These are phyloP conservation scores for Serranochromis macrocephalus DNA, from an alignment of 2,113 vertebrate genomes.

Conservation along the genomic window DNA sequence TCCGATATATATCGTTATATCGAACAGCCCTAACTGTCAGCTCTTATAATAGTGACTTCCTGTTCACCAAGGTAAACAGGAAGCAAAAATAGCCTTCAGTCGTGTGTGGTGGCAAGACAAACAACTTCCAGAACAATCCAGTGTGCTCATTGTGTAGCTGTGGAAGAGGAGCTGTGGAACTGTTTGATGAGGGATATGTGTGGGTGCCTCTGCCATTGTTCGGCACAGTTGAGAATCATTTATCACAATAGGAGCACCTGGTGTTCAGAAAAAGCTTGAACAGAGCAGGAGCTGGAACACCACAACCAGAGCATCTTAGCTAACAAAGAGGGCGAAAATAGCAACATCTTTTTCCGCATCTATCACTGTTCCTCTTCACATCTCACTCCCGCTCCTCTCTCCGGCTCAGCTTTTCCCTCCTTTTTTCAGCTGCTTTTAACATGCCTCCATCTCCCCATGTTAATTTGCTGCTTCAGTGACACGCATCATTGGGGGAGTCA, in stretches of 20 bases:
- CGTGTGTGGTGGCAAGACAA: conserved; percentile 1
- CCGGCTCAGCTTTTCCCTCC: neutral
- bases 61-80: conserved; percentile 4
- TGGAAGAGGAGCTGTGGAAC: conserved; percentile 27
- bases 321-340: conserved; percentile 49
- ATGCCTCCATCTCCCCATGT: conserved; percentile 66
- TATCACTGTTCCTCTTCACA: neutral
- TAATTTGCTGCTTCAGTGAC: conserved; percentile 82
- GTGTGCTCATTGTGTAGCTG: conserved; percentile 27
- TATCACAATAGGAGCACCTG: conserved; percentile 52
- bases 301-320: conserved; percentile 23
- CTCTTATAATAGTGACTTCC: neutral
- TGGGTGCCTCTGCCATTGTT: conserved; percentile 39
- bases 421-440: conserved; percentile 38
- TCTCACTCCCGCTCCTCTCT: neutral
- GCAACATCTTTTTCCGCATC: conserved; percentile 42
- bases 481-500: conserved; percentile 72
- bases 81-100: conserved; percentile 24
- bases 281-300: conserved; percentile 40
- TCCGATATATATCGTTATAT: neutral
- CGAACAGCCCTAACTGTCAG: neutral
- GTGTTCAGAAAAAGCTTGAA: conserved; percentile 31
- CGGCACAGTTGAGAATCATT: conserved; percentile 42
- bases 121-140: conserved; percentile 11
- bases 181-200: conserved; percentile 37